Percentiles rank a stretch among this genome's conserved stretches.
These are phyloP conservation scores for Cyanistes caeruleus DNA, from an alignment of 2,113 vertebrate species.

Conservation along the genomic window DNA sequence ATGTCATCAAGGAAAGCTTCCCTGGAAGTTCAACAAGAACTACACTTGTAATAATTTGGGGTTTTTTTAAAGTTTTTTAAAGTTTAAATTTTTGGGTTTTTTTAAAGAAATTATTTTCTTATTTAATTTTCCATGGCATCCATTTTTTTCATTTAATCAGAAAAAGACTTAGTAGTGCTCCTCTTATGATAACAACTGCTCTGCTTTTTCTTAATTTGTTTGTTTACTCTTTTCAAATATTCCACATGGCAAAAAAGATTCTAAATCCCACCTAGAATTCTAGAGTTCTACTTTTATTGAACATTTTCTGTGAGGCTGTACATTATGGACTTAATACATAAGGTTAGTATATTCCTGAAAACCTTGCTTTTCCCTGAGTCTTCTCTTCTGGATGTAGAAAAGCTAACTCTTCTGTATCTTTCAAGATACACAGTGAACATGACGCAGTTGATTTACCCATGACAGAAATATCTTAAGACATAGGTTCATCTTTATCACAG, in stretches of 20 bases:
- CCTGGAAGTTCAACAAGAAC: neutral
- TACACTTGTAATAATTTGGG: neutral
- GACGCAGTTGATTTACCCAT: neutral
- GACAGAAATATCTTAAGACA: neutral
- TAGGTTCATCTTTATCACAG: neutral
- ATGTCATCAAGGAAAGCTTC: neutral
- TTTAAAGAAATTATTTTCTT: neutral
- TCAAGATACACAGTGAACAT: neutral
- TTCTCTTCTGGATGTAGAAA: neutral
- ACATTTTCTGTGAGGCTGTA: neutral
- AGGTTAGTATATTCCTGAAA: neutral
- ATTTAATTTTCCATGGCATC: neutral
- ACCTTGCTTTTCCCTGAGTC: neutral
- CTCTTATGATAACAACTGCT: neutral
- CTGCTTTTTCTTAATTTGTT: neutral
- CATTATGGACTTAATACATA: neutral
- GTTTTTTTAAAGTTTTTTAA: too few relatives aligned
- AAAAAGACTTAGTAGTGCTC: neutral
- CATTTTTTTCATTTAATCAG: neutral
- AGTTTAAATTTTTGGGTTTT: too few relatives aligned
- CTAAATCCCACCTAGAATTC: neutral
- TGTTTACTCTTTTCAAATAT: neutral
- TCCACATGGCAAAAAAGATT: neutral
- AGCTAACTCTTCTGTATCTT: neutral
- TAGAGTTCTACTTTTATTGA: neutral